Conservation (phyloP, 2,797 vertebrate genomes). For the Pipistrellus kuhlii region DNA sequence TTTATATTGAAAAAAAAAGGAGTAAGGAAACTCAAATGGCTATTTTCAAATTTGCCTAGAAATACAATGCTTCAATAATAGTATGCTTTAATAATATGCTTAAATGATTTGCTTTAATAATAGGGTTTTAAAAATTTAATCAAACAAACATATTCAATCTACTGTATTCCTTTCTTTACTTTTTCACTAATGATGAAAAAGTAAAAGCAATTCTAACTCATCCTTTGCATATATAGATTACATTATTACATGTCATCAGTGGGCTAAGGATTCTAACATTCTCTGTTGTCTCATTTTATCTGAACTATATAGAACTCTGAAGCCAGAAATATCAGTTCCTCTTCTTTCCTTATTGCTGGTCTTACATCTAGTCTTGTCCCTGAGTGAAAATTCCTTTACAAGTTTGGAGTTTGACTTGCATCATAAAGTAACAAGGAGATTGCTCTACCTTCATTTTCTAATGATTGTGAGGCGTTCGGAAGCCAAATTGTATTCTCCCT, state of each 20-base stretch:
- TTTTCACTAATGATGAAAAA: neutral
- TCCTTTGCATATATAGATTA: neutral
- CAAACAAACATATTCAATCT: neutral
- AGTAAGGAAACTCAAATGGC: neutral
- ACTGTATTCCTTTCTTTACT: neutral
- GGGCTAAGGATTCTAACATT: neutral
- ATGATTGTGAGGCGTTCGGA: neutral
- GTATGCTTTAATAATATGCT: neutral
- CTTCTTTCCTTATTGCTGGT: neutral
- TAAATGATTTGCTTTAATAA: neutral
- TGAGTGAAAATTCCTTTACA: neutral
- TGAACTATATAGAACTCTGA: neutral
- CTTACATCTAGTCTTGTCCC: neutral
- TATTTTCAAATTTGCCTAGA: conserved; percentile 14
- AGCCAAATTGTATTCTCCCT: neutral
- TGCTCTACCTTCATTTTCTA: neutral
- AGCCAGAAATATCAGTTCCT: neutral
- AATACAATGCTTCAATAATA: neutral
- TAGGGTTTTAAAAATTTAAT: neutral
- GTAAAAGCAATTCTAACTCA: neutral
- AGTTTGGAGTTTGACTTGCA: neutral
- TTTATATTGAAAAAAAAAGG: neutral
- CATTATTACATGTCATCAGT: neutral
- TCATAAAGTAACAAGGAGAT: neutral
- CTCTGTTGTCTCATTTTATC: neutral